Conservation (phyloP, 2,888 invertebrate genomes). For the Apeira syringaria region DNA sequence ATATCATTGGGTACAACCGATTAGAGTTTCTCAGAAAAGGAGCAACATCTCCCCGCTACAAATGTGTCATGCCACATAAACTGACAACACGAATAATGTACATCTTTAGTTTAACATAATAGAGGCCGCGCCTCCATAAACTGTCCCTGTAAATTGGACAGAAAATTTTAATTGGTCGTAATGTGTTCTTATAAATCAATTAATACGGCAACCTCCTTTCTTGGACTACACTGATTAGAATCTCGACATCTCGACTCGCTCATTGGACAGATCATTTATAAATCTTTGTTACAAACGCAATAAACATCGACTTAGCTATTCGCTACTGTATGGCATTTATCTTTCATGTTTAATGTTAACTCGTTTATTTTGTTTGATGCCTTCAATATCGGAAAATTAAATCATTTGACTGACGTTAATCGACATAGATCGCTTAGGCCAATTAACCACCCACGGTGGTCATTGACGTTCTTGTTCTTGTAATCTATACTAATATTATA, state of each 20-base stretch:
- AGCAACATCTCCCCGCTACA: constrained; percentile 24
- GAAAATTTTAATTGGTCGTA: constrained; percentile 66
- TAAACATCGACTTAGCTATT: constrained; percentile 36
- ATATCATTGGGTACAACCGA: constrained; percentile 1
- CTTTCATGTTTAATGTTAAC: constrained; percentile 30
- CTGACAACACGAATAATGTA: constrained; percentile 46
- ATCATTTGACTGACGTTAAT: constrained; percentile 19
- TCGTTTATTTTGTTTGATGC: constrained; percentile 25
- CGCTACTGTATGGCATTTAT: constrained; percentile 32
- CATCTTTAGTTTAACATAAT: constrained; percentile 42
- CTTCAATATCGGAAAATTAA: constrained; percentile 25
- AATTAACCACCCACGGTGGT: constrained; percentile 17
- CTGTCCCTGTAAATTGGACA: constrained; percentile 50
- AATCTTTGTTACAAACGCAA: constrained; percentile 44
- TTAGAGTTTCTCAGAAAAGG: constrained; percentile 20
- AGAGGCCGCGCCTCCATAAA: constrained; percentile 46
- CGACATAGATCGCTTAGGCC: constrained; percentile 9
- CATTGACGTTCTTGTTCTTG: constrained; percentile 4
- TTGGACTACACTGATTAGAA: constrained; percentile 54
- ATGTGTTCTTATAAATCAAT: constrained; percentile 70
- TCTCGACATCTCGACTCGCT: constrained; percentile 43
- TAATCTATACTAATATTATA: no score
- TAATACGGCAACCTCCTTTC: constrained; percentile 55
- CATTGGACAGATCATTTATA: constrained; percentile 49
- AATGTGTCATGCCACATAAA: constrained; percentile 42